Conservation (phyloP, 1,140 invertebrate genomes). For the Pogonognathellus flavescens region DNA sequence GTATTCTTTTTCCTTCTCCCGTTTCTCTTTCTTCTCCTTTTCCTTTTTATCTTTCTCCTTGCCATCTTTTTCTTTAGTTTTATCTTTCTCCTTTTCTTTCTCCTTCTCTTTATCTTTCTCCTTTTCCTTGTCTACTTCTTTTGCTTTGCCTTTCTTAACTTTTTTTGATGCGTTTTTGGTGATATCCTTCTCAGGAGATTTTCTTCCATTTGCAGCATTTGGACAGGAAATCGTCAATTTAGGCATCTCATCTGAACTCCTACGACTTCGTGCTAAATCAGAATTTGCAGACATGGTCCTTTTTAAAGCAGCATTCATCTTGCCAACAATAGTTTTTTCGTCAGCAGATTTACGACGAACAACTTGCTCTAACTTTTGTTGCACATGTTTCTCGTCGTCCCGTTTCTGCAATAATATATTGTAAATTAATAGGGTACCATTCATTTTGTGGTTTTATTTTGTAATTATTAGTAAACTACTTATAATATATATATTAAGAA, state of each 20-base stretch:
- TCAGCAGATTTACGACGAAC: conserved; percentile 60
- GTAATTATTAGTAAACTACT: not conserved
- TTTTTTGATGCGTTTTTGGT: not conserved
- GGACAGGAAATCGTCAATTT: conserved; percentile 30
- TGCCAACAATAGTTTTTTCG: conserved; percentile 55
- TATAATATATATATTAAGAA: no score
- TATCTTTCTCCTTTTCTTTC: not conserved
- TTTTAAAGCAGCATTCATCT: conserved; percentile 53
- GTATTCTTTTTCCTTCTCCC: not conserved
- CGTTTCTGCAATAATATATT: not conserved
- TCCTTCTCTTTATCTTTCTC: not conserved
- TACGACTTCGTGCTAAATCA: conserved; percentile 19
- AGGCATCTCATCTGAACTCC: conserved; percentile 18
- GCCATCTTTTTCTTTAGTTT: not conserved
- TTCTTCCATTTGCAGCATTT: conserved; percentile 25
- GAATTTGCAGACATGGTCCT: conserved; percentile 30
- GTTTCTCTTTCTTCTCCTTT: conserved; percentile 13
- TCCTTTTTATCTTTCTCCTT: not conserved
- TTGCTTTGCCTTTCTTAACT: not conserved
- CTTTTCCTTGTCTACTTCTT: not conserved
- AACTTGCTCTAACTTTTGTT: conserved; percentile 62
- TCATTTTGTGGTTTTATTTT: not conserved
- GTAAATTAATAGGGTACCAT: no score
- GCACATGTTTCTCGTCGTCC: conserved; percentile 61
- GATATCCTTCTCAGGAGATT: not conserved